Base-by-base conservation (phyloP, 2,797 vertebrate species). In the Potorous gilbertii region DNA sequence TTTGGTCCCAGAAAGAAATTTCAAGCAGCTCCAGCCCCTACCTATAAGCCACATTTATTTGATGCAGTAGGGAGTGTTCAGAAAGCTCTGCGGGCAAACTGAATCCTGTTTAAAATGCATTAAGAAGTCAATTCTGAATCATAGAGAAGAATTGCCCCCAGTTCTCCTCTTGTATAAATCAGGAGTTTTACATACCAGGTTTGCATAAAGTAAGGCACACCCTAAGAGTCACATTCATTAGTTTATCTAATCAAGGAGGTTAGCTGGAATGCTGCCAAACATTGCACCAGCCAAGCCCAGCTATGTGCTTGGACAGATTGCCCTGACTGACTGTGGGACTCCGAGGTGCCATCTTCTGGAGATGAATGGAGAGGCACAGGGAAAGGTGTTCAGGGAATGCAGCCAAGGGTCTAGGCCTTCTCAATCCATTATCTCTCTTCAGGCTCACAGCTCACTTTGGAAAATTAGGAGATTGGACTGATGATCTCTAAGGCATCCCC, bases 261-360 rank as follows among this genome's bases (percentile, higher is more conserved):
- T 40, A 50, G 12, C 18, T 56, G 31, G 93, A 56, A 12, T 24
- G 14, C 90, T 74, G 54, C 66, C 62, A 40, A 29, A 50, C 62
- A 92, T 94, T 52, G 91, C 56, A 31, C 6, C 28, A 91, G 34
- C 46, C 50, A 46, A 24, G 13, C 46, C 24, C 11, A 9, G 11
- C 34, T 24, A 62, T 40, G 16, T 40, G 34, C 31, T n/a, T 66
- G 34, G 4, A 66, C 54, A 1, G 90, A 62, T 93, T 59, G 57
- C 55, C 90, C n/a, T 90, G 5, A 40, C 27, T n/a, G 56, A 92
- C 46, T 57, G 93, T 91, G 91, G 91, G 92, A 54, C 74, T 93
- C 91, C 92, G 59, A 92, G 50, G 55, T 27, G 46, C 57, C 40
- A 50, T 87, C 74, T 4, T 27, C 74, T 87, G 74, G 66, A 81